Conservation (phyloP, 2,113 vertebrate species). For the Montifringilla adamsi region DNA sequence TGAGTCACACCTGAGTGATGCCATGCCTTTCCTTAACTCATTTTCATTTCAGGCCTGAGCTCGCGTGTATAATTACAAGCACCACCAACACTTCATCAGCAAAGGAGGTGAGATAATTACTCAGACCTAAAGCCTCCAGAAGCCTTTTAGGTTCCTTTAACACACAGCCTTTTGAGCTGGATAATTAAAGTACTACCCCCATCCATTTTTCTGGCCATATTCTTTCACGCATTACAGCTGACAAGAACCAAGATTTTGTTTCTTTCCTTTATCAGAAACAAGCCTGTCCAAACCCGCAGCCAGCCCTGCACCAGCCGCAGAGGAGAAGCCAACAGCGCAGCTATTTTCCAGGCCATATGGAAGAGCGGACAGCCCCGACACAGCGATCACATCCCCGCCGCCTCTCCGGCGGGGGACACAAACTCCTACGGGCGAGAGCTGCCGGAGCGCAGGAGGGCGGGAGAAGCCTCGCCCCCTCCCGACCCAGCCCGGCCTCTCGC, state of each 20-base stretch:
- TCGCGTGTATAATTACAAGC: background rate
- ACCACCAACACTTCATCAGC: background rate
- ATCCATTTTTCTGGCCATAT: background rate
- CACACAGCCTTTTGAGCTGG: background rate
- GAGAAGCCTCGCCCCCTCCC: background rate
- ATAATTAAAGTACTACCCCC: background rate
- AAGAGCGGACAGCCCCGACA: background rate
- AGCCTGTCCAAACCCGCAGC: background rate
- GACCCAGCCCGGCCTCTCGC: background rate
- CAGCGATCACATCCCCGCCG: background rate
- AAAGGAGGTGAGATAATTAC: accelerated
- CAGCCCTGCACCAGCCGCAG: background rate
- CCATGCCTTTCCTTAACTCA: background rate
- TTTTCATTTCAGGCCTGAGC: background rate
- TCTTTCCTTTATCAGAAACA: background rate
- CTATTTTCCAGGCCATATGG: background rate
- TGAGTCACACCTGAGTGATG: background rate
- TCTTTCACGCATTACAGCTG: background rate
- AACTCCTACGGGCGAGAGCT: background rate
- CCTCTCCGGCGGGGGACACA: background rate
- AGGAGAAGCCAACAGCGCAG: background rate
- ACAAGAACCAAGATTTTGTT: background rate
- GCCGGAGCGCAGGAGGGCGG: background rate
- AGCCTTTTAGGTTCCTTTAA: background rate
- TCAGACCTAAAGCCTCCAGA: background rate